Evolutionary conservation across 2,797 vertebrate genomes (phyloP).

Genomic region (Dromococcyx pavoninus): DNA sequence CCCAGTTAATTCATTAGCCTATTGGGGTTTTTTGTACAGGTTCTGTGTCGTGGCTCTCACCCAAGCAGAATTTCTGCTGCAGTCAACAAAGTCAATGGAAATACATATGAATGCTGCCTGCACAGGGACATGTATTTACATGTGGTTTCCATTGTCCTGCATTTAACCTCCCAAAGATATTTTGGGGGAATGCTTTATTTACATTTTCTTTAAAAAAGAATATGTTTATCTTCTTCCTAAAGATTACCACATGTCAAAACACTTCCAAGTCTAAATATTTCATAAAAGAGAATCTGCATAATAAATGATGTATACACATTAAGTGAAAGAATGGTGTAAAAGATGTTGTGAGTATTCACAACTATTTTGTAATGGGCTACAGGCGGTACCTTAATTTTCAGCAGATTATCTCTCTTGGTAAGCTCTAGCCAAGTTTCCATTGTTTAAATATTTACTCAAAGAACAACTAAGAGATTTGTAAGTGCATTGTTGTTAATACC

Average conservation of each 20-base stretch:
- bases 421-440: not conserved
- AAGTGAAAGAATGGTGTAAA: not conserved
- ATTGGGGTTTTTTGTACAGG: not conserved
- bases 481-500: not conserved
- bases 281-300: constrained; percentile 57
- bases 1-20: not conserved
- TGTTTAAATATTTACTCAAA: constrained; percentile 7
- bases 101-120: not conserved
- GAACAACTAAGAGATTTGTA: not conserved
- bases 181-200: constrained; percentile 75
- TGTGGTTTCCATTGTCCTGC: constrained; percentile 78
- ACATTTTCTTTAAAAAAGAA: constrained; percentile 74
- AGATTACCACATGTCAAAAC: constrained; percentile 80
- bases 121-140: constrained; percentile 38
- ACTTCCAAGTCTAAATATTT: constrained; percentile 79
- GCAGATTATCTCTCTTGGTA: not conserved
- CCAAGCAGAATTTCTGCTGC: not conserved
- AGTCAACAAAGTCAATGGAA: not conserved
- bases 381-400: constrained; percentile 22
- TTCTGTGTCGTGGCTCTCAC: not conserved
- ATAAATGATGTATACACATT: constrained; percentile 50
- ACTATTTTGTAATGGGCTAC: constrained; percentile 32
- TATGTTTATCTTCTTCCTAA: constrained; percentile 77
- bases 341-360: not conserved
- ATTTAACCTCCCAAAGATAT: constrained; percentile 72